Base-by-base conservation (phyloP, 1,140 invertebrate genomes). In the Papilio glaucus region DNA sequence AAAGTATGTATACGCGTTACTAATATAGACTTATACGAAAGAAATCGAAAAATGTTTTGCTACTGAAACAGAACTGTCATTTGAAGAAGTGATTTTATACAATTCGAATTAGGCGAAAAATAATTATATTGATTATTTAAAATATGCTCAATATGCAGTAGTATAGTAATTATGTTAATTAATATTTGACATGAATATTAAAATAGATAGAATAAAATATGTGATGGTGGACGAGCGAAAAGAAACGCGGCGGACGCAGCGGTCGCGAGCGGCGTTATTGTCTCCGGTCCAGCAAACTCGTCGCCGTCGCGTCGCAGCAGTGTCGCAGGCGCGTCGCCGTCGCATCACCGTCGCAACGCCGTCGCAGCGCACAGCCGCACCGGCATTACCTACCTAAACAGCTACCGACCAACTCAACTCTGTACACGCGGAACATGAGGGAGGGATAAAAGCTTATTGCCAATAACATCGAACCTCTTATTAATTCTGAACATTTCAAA, bases 121-220 rank as follows among this genome's bases (percentile, higher is more conserved):
- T 88, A 90, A 93, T 91, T 87, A 93, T 87, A 91, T 93, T 90
- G 82, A 93, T 57, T 91, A 93, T 87, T 83, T 93, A 93, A 91
- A 93, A 93, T 93, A 93, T 90, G 90, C 89, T 78, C 86, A 90
- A 87, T 88, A 91, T 89, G 88, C 88, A 90, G 84, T 91, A 91
- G 82, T 90, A 90, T 89, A 87, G 85, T 92, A 88, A 92, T 92
- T 89, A 92, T 84, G 86, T 90, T 91, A 91, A 92, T 90, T 91
- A 90, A 93, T 92, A 92, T 92, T 91, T 92, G 89, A 92, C 89
- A 90, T 91, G 90, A 91, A 89, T 92, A 92, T 92, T 92, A 90
- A 92, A 92, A 91, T 92, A 90, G 88, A 89, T 87, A 88, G 89
- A 92, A 92, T 92, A 90, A 90, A 92, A 90, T 92, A 92, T 92